Base-by-base conservation (phyloP, 37 sponge, comb jelly and placozoan species). In the Diacarnus erythraeanus region DNA sequence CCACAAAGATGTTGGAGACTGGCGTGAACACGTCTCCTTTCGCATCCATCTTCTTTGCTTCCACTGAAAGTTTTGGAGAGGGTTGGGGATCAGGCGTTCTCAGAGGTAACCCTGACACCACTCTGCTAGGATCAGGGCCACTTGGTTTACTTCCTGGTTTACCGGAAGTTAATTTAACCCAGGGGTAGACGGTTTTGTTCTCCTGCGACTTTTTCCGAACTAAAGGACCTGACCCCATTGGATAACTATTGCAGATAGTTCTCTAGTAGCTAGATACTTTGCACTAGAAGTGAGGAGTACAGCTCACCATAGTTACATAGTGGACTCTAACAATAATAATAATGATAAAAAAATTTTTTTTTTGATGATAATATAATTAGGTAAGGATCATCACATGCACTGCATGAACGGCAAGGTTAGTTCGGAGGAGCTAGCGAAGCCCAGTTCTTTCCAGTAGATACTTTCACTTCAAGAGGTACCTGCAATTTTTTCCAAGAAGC, bases 381-480 rank as follows among this genome's bases (percentile, higher is more conserved):
- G n/a, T n/a, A n/a, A n/a, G n/a, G n/a, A n/a, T n/a, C n/a, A n/a
- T n/a, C n/a, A n/a, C n/a, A n/a, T n/a, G n/a, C n/a, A n/a, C n/a
- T n/a, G n/a, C n/a, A n/a, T n/a, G n/a, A n/a, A n/a, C n/a, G n/a
- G n/a, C n/a, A n/a, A n/a, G n/a, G n/a, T n/a, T n/a, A 26, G 64
- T 8, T 21, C 25, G 61, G 40, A 17, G 75, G 25, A 26, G 75
- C 59, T 29, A 78, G 67, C 15, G 75, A 17, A 35, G 80, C 69
- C 89, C 89, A 88, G 25, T 56, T 83, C 38, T 77, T 64, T 10
- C 89, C 89, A 25, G 65, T 59, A 66, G 80, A 71, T 29, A 88
- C n/a, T 1, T 74, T 39, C 5, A 88, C 89, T 54, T 64, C 59
- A 23, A 88, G 71, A 3, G 89, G 89, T n/a, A 88, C 84, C 89